phyloP scores from a whole-genome alignment of 2,113 vertebrate genomes.

The Herpetotheres cachinnans region DNA sequence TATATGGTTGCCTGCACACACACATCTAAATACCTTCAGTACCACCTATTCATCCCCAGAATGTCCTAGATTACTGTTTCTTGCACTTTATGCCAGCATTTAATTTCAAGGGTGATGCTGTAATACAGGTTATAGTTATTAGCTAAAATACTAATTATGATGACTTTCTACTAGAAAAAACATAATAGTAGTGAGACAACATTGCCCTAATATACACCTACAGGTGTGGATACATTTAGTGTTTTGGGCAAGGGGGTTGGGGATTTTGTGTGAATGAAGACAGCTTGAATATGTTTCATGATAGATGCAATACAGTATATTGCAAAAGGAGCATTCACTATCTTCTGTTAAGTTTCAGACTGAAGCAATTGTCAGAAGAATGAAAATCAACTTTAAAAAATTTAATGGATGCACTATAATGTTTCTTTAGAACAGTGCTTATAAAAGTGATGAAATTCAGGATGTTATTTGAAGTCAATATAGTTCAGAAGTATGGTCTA shows the following conservation, averaged over 20 bases:
- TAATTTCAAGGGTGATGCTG: neutral
- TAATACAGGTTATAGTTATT: neutral
- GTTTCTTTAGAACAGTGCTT: conserved; percentile 27
- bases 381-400: conserved; percentile 37
- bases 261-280: neutral
- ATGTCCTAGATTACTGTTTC: neutral
- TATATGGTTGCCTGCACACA: neutral
- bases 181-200: neutral
- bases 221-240: neutral
- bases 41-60: neutral
- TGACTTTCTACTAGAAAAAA: neutral
- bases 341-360: neutral
- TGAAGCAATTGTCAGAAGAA: conserved; percentile 32
- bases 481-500: conserved; percentile 8
- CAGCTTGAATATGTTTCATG: neutral
- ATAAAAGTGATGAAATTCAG: conserved; percentile 34
- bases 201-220: neutral
- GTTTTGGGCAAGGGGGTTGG: neutral
- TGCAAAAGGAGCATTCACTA: neutral
- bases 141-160: neutral
- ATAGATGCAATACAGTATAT: neutral
- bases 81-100: neutral
- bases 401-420: conserved; percentile 10
- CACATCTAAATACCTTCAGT: neutral
- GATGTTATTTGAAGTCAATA: conserved; percentile 38